A percentile compares a stretch with the other conserved stretches of the same genome.
Evolutionary conservation across 2,113 vertebrate genomes (phyloP).

Genomic region (Typhlomys cinereus): DNA sequence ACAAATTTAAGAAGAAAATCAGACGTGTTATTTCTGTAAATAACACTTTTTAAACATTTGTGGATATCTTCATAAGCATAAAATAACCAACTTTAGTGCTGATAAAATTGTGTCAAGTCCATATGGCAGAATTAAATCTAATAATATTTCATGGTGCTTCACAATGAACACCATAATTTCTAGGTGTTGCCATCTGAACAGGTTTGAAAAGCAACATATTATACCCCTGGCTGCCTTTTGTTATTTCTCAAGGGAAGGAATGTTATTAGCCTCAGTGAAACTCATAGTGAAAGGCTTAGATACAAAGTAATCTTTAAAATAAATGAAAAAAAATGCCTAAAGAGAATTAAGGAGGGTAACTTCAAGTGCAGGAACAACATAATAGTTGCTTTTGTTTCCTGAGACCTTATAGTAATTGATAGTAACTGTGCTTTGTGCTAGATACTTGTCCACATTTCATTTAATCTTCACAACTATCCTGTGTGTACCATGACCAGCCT

Average conservation of each 20-base stretch:
- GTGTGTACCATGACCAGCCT: not conserved
- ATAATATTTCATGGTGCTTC: constrained; percentile 53
- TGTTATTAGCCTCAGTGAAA: constrained; percentile 63
- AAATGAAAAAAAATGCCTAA: constrained; percentile 28
- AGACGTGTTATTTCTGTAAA: constrained; percentile 60
- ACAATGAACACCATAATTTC: constrained; percentile 64
- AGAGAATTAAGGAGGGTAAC: constrained; percentile 39
- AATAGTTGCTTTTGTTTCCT: constrained; percentile 34
- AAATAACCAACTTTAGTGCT: constrained; percentile 37
- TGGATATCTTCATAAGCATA: constrained; percentile 39
- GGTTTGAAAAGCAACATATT: constrained; percentile 67
- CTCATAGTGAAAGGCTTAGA: constrained; percentile 55
- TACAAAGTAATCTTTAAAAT: constrained; percentile 63
- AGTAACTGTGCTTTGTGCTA: not conserved
- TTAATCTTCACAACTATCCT: constrained; percentile 16
- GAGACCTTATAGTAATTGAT: constrained; percentile 20
- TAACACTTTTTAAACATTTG: constrained; percentile 42
- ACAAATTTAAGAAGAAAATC: constrained; percentile 56
- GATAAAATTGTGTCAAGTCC: constrained; percentile 49
- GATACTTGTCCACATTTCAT: constrained; percentile 50
- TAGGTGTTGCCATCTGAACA: constrained; percentile 49
- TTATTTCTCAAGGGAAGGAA: constrained; percentile 59
- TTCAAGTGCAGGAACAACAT: constrained; percentile 18
- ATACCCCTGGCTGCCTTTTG: constrained; percentile 40
- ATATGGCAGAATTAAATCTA: constrained; percentile 59